A percentile compares a stretch with the other conserved stretches of the same genome.
Conservation (phyloP, 2,113 vertebrate genomes). For the Nematolebias whitei region DNA sequence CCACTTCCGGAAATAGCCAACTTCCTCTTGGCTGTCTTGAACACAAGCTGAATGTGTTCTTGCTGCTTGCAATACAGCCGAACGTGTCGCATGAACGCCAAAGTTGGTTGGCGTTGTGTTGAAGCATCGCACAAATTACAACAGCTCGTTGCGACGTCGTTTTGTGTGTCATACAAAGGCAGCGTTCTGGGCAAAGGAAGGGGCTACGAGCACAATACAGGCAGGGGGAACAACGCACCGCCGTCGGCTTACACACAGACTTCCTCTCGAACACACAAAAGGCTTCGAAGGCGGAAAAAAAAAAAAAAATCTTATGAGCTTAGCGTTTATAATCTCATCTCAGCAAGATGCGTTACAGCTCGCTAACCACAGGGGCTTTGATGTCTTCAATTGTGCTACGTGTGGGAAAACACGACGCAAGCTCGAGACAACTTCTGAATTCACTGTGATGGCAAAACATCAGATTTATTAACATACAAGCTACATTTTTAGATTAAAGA, state of each 20-base stretch:
- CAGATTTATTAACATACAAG: not conserved
- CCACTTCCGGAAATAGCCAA: constrained; percentile 76
- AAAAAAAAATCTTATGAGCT: not conserved
- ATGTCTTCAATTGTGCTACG: not conserved
- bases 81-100: constrained; percentile 1
- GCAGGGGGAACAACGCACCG: constrained; percentile 4
- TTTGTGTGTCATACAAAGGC: not conserved
- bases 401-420: not conserved
- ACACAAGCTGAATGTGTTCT: constrained; percentile 46
- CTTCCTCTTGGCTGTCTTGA: constrained; percentile 75
- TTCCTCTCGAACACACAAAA: constrained; percentile 37
- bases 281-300: constrained; percentile 1
- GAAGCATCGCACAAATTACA: not conserved
- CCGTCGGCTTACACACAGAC: not conserved
- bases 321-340: not conserved
- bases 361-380: constrained; percentile 11
- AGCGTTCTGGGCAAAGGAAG: not conserved
- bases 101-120: not conserved
- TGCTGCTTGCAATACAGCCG: constrained; percentile 16
- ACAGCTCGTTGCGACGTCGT: not conserved
- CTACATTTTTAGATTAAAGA: too few relatives aligned
- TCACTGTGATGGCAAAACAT: not conserved
- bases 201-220: constrained; percentile 12
- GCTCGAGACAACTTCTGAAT: not conserved
- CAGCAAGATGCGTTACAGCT: constrained; percentile 5